Evolutionary conservation across 2,797 vertebrate species (phyloP).

Genomic region (Bovichtus variegatus): DNA sequence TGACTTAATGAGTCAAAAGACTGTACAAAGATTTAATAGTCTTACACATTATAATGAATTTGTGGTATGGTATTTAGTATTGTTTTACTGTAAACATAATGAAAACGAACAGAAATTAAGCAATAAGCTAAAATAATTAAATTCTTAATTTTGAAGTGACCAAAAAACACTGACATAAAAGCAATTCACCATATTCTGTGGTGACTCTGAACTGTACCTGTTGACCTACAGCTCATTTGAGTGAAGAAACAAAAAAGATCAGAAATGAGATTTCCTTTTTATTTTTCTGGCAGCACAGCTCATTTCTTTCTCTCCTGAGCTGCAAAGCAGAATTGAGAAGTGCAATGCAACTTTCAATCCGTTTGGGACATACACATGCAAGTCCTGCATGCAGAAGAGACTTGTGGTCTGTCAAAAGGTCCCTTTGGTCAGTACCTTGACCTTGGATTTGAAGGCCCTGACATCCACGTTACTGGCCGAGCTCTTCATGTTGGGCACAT

Average conservation of each 20-base stretch:
- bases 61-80: neutral
- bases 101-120: neutral
- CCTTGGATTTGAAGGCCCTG: conserved; percentile 56
- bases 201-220: conserved; percentile 7
- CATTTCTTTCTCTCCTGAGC: conserved; percentile 21
- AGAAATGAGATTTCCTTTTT: conserved; percentile 41
- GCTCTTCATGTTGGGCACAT: conserved; percentile 71
- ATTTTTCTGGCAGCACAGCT: conserved; percentile 37
- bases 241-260: conserved; percentile 26
- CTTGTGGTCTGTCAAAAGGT: neutral
- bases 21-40: neutral
- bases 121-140: neutral
- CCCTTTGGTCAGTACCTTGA: conserved; percentile 74
- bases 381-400: conserved; percentile 66
- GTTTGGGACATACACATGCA: conserved; percentile 64
- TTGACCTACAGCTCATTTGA: conserved; percentile 2
- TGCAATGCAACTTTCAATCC: conserved; percentile 23
- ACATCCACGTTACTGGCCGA: conserved; percentile 69
- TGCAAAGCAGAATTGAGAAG: conserved; percentile 49
- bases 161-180: conserved; percentile 1
- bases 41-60: neutral
- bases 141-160: neutral
- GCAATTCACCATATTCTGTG: neutral
- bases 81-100: neutral
- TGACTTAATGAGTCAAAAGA: neutral